Evolutionary conservation across 2,797 vertebrate genomes (phyloP), one percentile per base, ranked within the genome.

Genomic region (Zalophus californianus): DNA sequence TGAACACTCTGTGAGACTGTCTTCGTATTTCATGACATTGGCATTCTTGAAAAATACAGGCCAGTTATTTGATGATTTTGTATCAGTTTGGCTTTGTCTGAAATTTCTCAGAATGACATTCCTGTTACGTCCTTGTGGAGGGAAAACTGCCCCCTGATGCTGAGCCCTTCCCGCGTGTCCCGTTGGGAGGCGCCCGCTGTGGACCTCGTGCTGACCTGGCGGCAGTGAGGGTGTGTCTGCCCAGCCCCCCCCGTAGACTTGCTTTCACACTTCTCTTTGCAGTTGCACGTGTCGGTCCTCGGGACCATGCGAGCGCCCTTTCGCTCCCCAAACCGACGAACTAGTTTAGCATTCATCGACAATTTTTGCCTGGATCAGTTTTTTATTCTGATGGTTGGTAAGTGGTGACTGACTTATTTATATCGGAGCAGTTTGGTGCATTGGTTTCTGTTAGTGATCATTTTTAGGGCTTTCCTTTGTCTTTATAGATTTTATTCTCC

Each of bases 361-460:
- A 82, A 66, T 41, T 95, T n/a, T 60, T 80, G 60, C 54, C 25
- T 25, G 29, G 82, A 50, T 78, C 66, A 70, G 1, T 20, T 90
- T 66, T 82, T 83, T 91, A 12, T 78, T 62, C 48, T 58, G 58
- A 29, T 56, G 32, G 6, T 58, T 83, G 77, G 48, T 32, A 78
- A 78, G 54, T 72, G 70, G 32, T 90, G 58, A 68, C 27, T 68
- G 50, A 23, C 12, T 66, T 73, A 23, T 35, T 78, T 75, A 16
- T n/a, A 64, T 85, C 25, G 73, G 48, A 80, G n/a, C 10, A 66
- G 2, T 93, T 86, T 72, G 60, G 35, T 83, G 56, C 3, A 3
- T 58, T 73, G n/a, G 27, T 85, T 88, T 94, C 78, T 96, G 14
- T 91, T 88, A 25, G 54, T 78, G 5, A 86, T 90, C 44, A 56